Conservation (phyloP, 2,888 invertebrate genomes). For the Meloe dianella region DNA sequence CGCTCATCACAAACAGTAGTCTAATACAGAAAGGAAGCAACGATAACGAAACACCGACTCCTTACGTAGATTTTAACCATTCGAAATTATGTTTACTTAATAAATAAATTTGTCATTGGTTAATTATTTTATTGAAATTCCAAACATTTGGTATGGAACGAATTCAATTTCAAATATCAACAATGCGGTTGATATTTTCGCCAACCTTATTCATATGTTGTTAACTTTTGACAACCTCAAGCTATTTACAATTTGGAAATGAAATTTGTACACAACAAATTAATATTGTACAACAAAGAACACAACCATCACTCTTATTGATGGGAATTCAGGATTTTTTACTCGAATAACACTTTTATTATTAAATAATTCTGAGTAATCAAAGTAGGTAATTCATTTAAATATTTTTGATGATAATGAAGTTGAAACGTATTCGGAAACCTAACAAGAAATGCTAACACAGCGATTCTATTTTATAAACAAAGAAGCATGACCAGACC, state of each 20-base stretch:
- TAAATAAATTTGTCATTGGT: background rate
- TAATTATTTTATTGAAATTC: background rate
- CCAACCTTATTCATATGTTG: slow-evolving; percentile 24
- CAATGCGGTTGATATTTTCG: slow-evolving; percentile 30
- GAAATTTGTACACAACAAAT: slow-evolving; percentile 34
- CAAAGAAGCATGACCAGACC: slow-evolving; percentile 34
- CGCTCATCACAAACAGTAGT: background rate
- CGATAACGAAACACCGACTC: background rate
- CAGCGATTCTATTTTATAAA: slow-evolving; percentile 33
- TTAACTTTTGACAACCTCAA: slow-evolving; percentile 30
- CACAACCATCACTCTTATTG: slow-evolving; percentile 19
- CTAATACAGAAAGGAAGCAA: background rate
- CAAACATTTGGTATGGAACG: background rate
- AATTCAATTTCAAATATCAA: slow-evolving; percentile 48
- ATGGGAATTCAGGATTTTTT: slow-evolving; percentile 23
- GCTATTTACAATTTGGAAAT: slow-evolving; percentile 37
- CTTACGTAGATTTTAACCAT: background rate
- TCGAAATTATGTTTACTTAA: background rate
- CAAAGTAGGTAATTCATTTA: background rate
- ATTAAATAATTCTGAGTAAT: background rate
- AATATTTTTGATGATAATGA: no score
- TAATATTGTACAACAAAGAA: slow-evolving; percentile 22
- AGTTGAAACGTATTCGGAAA: background rate
- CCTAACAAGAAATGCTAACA: slow-evolving; percentile 18
- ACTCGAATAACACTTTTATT: background rate